Evolutionary conservation across 1,140 invertebrate genomes (phyloP).

Genomic region (Piezodorus guildinii): DNA sequence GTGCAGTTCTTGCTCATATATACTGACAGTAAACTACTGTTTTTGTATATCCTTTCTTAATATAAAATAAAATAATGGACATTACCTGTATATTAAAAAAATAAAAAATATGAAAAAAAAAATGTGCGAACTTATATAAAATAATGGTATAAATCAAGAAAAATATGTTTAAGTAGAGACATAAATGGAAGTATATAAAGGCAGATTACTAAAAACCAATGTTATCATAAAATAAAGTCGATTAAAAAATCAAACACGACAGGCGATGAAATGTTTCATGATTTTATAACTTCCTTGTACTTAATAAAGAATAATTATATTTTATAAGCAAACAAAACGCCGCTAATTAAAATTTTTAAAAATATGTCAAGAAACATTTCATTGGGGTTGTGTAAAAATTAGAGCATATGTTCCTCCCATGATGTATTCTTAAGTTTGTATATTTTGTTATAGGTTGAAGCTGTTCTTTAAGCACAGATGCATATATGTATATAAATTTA

Average conservation of each 20-base stretch:
- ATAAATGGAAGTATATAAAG: constrained; percentile 15
- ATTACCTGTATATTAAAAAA: constrained; percentile 14
- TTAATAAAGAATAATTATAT: constrained; percentile 18
- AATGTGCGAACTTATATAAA: constrained; percentile 22
- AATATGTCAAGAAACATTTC: constrained; percentile 19
- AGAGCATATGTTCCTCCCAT: constrained; percentile 8
- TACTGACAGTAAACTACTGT: constrained; percentile 23
- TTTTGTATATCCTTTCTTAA: constrained; percentile 24
- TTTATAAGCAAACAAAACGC: constrained; percentile 16
- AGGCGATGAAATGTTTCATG: constrained; percentile 20
- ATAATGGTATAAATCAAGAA: constrained; percentile 16
- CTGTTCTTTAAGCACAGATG: too few relatives aligned
- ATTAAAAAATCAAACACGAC: constrained; percentile 9
- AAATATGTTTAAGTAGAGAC: constrained; percentile 21
- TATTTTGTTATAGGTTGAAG: too few relatives aligned
- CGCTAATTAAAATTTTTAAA: constrained; percentile 10
- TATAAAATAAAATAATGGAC: constrained; percentile 19
- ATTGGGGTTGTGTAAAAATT: constrained; percentile 14
- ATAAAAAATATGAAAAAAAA: constrained; percentile 21
- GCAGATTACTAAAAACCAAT: constrained; percentile 6
- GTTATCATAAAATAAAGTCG: constrained; percentile 5
- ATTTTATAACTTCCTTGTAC: constrained; percentile 14
- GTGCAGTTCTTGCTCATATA: constrained; percentile 25
- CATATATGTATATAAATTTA: too few relatives aligned
- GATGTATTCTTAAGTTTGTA: too few relatives aligned